phyloP scores from a whole-genome alignment of 2,888 invertebrate genomes.

The Drosophila pseudotalamancana region DNA sequence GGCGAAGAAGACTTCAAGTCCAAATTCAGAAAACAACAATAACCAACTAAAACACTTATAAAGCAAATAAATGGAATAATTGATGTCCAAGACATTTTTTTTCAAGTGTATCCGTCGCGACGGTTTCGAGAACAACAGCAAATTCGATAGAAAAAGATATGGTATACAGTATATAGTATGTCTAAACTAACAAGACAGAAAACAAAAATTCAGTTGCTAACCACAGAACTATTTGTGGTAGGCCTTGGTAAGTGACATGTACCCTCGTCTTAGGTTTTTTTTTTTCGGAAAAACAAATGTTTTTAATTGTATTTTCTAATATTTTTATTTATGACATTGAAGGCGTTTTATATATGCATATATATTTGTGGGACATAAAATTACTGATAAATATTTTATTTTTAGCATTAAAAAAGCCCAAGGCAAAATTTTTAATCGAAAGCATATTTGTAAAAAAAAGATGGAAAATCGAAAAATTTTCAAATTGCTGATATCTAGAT shows the following conservation, averaged over 20 bases:
- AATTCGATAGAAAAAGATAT: neutral
- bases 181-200: slow-evolving; percentile 88
- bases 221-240: slow-evolving; percentile 97
- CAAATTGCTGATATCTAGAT: no score
- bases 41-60: slow-evolving; percentile 29
- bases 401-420: neutral
- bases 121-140: slow-evolving; percentile 1
- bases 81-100: slow-evolving; percentile 15
- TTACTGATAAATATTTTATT: neutral
- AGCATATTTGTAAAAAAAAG: neutral
- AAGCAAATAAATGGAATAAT: slow-evolving; percentile 11
- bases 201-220: slow-evolving; percentile 98
- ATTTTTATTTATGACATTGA: neutral
- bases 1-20: slow-evolving; percentile 9
- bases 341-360: neutral
- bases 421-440: slow-evolving; percentile 4
- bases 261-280: slow-evolving; percentile 71
- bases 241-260: slow-evolving; percentile 95
- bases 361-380: neutral
- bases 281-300: slow-evolving; percentile 2
- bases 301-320: slow-evolving; percentile 6
- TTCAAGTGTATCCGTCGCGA: slow-evolving; percentile 22
- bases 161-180: neutral
- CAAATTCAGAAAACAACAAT: slow-evolving; percentile 19
- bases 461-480: no score